Evolutionary conservation across 2,113 vertebrate species (phyloP).

Genomic region (Periophthalmodon schlosseri): DNA sequence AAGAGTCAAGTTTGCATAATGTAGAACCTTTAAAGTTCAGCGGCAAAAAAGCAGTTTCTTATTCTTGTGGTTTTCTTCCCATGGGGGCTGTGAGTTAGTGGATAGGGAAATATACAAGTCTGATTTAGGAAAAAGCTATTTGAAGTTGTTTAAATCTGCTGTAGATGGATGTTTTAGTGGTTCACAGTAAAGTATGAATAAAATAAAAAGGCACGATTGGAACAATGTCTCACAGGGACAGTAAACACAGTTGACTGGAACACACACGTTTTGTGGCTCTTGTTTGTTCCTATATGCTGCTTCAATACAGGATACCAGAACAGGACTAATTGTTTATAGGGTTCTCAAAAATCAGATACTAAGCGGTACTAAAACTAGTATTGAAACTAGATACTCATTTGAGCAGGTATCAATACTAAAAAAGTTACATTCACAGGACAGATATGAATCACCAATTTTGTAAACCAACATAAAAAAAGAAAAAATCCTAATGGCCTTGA

Average conservation of each 20-base stretch:
- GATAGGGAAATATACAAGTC: slow-evolving; percentile 46
- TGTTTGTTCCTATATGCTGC: background rate
- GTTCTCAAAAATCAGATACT: no score
- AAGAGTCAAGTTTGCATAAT: no score
- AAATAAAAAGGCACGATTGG: slow-evolving; percentile 24
- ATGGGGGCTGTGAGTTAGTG: slow-evolving; percentile 12
- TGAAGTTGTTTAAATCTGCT: slow-evolving; percentile 46
- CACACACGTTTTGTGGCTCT: background rate
- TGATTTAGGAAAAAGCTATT: slow-evolving; percentile 57
- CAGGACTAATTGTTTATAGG: no score
- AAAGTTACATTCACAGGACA: no score
- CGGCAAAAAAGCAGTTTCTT: slow-evolving; percentile 41
- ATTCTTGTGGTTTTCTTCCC: slow-evolving; percentile 32
- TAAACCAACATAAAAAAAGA: background rate
- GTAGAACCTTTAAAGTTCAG: slow-evolving; percentile 28
- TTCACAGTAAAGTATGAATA: slow-evolving; percentile 25
- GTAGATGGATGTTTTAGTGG: slow-evolving; percentile 30
- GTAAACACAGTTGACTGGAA: slow-evolving; percentile 13
- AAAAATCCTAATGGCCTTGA: background rate
- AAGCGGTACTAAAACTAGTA: no score
- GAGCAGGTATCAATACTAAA: no score
- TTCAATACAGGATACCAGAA: background rate
- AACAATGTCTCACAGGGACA: slow-evolving; percentile 14
- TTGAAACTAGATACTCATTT: no score
- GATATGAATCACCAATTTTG: background rate